Evolutionary conservation across 2,797 vertebrate genomes (phyloP).

Genomic region (Lutjanus argentimaculatus): DNA sequence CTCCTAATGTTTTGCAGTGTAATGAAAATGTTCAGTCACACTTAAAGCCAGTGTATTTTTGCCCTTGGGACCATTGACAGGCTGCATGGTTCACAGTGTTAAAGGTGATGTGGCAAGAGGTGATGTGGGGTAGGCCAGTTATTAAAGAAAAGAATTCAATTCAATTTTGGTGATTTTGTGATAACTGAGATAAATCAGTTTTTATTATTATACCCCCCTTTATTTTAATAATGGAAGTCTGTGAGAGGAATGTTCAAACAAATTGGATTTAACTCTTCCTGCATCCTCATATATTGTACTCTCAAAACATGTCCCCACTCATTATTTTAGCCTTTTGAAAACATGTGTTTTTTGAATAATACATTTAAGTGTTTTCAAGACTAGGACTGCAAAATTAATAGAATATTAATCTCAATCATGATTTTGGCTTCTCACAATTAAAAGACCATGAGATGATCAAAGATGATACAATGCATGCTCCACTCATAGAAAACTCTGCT

Average conservation of each 20-base stretch:
- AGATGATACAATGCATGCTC: too few relatives aligned
- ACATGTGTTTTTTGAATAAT: not conserved
- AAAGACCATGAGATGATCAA: too few relatives aligned
- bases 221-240: not conserved
- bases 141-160: not conserved
- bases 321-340: not conserved
- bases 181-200: not conserved
- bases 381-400: too few relatives aligned
- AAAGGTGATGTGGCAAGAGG: not conserved
- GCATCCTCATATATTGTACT: not conserved
- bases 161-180: not conserved
- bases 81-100: not conserved
- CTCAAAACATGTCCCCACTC: not conserved
- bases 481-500: too few relatives aligned
- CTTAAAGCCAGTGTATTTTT: conserved; percentile 3
- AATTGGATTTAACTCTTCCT: not conserved
- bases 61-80: not conserved
- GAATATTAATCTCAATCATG: too few relatives aligned
- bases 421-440: too few relatives aligned
- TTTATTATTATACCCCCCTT: not conserved
- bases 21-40: conserved; percentile 39
- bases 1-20: conserved; percentile 3
- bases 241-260: not conserved
- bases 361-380: not conserved
- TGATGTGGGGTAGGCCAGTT: not conserved